Evolutionary conservation across 2,888 invertebrate genomes (phyloP), one percentile per base, ranked within the genome.

Genomic region (Synanthedon vespiformis): DNA sequence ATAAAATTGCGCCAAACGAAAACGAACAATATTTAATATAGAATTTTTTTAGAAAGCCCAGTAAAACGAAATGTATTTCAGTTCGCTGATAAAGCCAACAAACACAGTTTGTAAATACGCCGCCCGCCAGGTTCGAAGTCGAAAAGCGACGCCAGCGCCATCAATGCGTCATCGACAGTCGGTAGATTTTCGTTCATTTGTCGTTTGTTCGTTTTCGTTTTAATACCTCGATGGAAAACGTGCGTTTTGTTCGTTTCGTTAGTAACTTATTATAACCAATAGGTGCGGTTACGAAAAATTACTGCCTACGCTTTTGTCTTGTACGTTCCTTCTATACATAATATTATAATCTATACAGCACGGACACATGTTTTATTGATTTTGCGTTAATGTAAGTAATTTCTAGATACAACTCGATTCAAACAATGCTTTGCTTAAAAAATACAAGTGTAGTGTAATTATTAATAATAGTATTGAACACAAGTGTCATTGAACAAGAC

Each of bases 401-500:
- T 72, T 72, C 70, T 67, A 65, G 57, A 65, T 59, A 56, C 53
- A 61, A 53, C 66, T 59, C 53, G 61, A 61, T 61, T 65, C 63
- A 64, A 69, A 65, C 59, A 63, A 55, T 63, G 61, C 67, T 62
- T 70, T 69, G 64, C 59, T 67, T 64, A 63, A 62, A 57, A 56
- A 58, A 62, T 65, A 63, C 62, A 58, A 57, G 58, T 63, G 57
- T 60, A 51, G 47, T 54, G 53, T 55, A 60, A 61, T 65, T 74
- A 67, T 66, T 70, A 70, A 68, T 72, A 63, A 60, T 14, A 16
- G 6, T 49, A 76, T 68, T 64, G 63, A 75, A 71, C 67, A 70
- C 63, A 64, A 71, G 72, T 77, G 75, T 76, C 75, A 78, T 77
- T 78, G 75, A 61, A 69, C 67, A 70, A 68, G 68, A 75, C 72